phyloP scores from a whole-genome alignment of 2,888 invertebrate genomes.

The Eupithecia centaureata region DNA sequence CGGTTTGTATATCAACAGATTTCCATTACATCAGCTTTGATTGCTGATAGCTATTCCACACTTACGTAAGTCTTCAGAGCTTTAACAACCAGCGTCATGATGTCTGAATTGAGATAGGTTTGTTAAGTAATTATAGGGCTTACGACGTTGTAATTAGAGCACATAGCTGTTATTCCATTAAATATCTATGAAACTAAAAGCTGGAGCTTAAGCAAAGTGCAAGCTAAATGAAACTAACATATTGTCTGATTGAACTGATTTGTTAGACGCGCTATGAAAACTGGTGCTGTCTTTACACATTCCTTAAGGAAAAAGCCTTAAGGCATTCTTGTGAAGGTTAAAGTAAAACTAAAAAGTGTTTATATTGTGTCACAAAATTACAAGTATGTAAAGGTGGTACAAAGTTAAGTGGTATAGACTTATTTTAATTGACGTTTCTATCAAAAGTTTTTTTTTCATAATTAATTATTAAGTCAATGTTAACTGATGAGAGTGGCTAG shows the following conservation, averaged over 20 bases:
- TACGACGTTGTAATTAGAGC: constrained; percentile 1
- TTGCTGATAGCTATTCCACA: constrained; percentile 31
- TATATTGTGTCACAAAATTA: too few relatives aligned
- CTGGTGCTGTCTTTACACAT: background rate
- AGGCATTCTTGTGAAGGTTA: background rate
- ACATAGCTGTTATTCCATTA: background rate
- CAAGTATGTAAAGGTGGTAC: too few relatives aligned
- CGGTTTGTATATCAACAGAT: constrained; percentile 42
- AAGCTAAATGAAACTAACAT: background rate
- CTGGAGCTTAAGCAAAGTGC: background rate
- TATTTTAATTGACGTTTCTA: too few relatives aligned
- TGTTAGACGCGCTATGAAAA: background rate
- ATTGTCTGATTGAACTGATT: background rate
- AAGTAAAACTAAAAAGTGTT: too few relatives aligned
- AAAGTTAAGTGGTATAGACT: too few relatives aligned
- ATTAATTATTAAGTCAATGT: too few relatives aligned
- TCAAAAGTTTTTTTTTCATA: too few relatives aligned
- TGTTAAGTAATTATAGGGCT: constrained; percentile 34
- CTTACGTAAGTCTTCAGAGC: constrained; percentile 37
- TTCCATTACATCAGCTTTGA: constrained; percentile 37
- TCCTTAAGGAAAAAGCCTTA: background rate
- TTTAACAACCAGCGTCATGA: constrained; percentile 31
- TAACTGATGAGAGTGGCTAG: too few relatives aligned
- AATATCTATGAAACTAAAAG: background rate
- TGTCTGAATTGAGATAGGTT: constrained; percentile 37